Evolutionary conservation across 2,888 invertebrate genomes (phyloP).

Genomic region (Drosophila infuscata): DNA sequence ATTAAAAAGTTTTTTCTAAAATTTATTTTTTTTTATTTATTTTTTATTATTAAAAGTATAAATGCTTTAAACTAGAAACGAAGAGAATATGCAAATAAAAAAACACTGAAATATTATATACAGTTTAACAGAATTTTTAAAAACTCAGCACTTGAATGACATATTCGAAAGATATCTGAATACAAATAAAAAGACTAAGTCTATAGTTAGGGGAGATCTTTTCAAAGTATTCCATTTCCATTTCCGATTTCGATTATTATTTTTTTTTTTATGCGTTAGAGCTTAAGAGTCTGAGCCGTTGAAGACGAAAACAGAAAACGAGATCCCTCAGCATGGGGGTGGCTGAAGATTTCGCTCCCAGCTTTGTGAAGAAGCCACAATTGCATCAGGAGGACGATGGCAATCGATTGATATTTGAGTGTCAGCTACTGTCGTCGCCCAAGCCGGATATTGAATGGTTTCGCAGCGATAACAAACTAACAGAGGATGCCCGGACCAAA

Average conservation of each 20-base stretch:
- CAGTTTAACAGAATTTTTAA: no score
- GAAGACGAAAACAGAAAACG: constrained; percentile 43
- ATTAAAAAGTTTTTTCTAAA: no score
- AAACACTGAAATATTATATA: no score
- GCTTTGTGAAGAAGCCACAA: constrained; percentile 99
- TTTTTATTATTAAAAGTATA: no score
- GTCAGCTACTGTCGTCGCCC: constrained; percentile 94
- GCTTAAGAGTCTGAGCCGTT: constrained; percentile 56
- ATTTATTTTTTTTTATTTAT: no score
- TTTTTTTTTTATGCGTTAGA: constrained; percentile 28
- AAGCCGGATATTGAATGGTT: constrained; percentile 97
- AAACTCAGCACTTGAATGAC: no score
- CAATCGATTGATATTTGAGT: constrained; percentile 97
- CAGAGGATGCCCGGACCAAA: constrained; percentile 93
- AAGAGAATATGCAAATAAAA: no score
- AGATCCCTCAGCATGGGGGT: constrained; percentile 83
- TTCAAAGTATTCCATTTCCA: not conserved
- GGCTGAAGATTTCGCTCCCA: constrained; percentile 97
- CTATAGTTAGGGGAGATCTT: not conserved
- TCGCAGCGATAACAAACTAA: constrained; percentile 93
- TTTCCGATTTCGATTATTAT: not conserved
- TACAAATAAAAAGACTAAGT: no score
- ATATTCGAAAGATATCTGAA: not conserved
- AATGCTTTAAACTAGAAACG: no score
- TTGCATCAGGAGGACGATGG: constrained; percentile 98